These are phyloP conservation scores for Desoria tigrina DNA, from an alignment of 2,888 invertebrate species.

Conservation along the genomic window DNA sequence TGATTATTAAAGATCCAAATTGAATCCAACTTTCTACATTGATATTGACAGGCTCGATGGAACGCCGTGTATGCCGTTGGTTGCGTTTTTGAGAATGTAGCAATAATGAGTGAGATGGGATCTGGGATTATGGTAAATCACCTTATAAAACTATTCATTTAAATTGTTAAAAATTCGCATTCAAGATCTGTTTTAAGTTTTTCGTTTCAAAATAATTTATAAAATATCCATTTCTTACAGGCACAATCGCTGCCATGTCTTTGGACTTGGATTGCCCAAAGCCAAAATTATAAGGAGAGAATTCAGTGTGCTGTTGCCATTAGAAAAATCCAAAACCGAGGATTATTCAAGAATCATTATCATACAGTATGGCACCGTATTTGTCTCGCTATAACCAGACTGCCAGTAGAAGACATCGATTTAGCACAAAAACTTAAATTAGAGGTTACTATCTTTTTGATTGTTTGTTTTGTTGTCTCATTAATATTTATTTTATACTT, in stretches of 20 bases:
- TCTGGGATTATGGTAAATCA: neutral
- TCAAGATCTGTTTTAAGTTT: too few species aligned
- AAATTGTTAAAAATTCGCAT: too few species aligned
- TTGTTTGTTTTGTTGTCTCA: neutral
- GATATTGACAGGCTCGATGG: constrained; percentile 33
- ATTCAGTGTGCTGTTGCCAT: constrained; percentile 21
- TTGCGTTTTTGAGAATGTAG: constrained; percentile 15
- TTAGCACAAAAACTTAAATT: constrained; percentile 20
- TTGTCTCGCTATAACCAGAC: neutral
- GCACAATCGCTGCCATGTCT: constrained; percentile 14
- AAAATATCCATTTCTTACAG: too few species aligned
- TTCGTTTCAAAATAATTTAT: too few species aligned
- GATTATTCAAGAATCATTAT: constrained; percentile 13
- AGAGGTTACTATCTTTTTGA: constrained; percentile 14
- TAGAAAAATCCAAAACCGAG: neutral
- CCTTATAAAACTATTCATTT: too few species aligned
- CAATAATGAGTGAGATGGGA: too few species aligned
- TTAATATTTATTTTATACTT: too few species aligned
- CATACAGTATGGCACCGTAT: constrained; percentile 22
- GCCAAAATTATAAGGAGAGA: constrained; percentile 35
- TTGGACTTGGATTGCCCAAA: constrained; percentile 16
- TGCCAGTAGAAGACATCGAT: constrained; percentile 19
- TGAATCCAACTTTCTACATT: neutral
- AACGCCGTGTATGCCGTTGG: constrained; percentile 31
- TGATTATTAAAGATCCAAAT: neutral